A percentile compares a stretch with the other conserved stretches of the same genome.
phyloP scores from a whole-genome alignment of 2,797 vertebrate species.

The Myotis vivesi region DNA sequence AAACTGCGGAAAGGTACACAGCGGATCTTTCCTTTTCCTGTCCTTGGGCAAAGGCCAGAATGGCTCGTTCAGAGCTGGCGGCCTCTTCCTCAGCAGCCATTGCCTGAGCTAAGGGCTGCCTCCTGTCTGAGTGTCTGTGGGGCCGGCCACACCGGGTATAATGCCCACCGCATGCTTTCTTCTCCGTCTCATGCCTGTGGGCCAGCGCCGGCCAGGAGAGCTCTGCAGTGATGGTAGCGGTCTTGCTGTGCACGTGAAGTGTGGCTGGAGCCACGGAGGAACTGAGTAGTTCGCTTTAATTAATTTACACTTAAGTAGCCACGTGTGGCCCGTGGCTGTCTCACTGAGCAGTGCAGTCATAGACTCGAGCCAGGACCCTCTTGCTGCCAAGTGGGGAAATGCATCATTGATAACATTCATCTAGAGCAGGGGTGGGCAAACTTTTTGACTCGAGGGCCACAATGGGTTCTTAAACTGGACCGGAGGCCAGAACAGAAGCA shows the following conservation, averaged over 20 bases:
- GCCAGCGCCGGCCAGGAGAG: not conserved
- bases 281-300: not conserved
- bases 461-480: too few species aligned
- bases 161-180: too few species aligned
- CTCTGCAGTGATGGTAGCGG: rapidly evolving
- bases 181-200: rapidly evolving
- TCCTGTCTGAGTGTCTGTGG: rapidly evolving
- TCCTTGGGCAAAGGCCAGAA: not conserved
- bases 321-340: rapidly evolving
- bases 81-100: not conserved
- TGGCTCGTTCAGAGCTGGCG: rapidly evolving
- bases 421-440: not conserved
- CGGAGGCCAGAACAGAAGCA: too few species aligned
- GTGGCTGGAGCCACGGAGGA: rapidly evolving
- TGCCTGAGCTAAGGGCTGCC: not conserved
- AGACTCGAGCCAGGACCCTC: not conserved
- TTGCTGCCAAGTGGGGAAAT: not conserved
- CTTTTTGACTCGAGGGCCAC: too few species aligned
- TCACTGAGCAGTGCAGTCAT: rapidly evolving
- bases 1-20: not conserved
- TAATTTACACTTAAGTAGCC: not conserved
- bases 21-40: not conserved
- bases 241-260: rapidly evolving
- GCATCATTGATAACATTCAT: rapidly evolving
- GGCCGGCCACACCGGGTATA: rapidly evolving